Conservation (phyloP, 2,797 vertebrate genomes). For the Urocyon cinereoargenteus region DNA sequence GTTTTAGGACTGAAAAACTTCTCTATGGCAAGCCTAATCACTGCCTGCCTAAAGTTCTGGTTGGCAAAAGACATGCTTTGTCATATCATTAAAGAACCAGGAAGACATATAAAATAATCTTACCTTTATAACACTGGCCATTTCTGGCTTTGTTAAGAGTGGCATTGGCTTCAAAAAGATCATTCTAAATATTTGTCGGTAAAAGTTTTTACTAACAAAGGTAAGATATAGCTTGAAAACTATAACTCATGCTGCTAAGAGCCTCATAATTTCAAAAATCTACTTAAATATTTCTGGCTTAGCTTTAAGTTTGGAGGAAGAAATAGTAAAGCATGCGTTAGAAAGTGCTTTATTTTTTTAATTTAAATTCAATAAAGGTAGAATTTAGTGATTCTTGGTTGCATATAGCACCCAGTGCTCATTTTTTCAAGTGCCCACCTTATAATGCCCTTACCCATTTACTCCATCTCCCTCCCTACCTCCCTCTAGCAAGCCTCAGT, state of each 20-base stretch:
- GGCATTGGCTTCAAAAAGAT: not conserved
- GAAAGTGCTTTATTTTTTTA: not conserved
- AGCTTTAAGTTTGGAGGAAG: not conserved
- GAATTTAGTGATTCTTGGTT: not conserved
- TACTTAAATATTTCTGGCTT: not conserved
- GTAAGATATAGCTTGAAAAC: not conserved
- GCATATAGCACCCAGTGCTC: not conserved
- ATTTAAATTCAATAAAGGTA: not conserved
- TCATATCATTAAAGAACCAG: not conserved
- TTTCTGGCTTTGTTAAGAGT: not conserved
- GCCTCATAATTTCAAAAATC: not conserved
- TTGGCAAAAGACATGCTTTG: not conserved
- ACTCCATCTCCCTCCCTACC: not conserved
- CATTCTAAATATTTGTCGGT: not conserved
- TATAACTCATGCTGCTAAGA: not conserved
- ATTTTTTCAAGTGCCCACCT: not conserved
- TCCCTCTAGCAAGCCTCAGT: not conserved
- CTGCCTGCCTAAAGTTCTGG: not conserved
- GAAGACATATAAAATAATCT: not conserved
- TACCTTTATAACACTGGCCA: fast-evolving
- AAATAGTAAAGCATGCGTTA: not conserved
- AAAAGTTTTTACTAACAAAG: not conserved
- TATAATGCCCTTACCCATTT: not conserved
- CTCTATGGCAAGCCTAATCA: not conserved
- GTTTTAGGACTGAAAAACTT: not conserved